Evolutionary conservation across 2,113 vertebrate species (phyloP), one percentile per base, ranked within the genome.

Genomic region (Corapipo altera): DNA sequence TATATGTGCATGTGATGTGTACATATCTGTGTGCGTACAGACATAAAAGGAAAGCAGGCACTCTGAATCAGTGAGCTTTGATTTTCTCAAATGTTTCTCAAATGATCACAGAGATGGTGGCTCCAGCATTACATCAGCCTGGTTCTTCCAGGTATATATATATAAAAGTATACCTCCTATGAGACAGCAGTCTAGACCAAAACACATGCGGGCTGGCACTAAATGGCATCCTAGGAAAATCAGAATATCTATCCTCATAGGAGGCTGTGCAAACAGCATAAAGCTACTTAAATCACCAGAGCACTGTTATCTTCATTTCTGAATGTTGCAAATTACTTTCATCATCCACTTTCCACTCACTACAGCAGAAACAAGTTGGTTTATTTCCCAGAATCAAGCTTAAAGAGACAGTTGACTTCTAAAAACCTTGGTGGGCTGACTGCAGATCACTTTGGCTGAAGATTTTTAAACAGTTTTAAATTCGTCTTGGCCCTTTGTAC

Each of bases 351-450:
- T 89, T 91, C 54, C 80, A 77, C 70, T 92, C 59, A 49, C 35
- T 58, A 32, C 32, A 66, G 69, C 24, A 84, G 52, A 73, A 89
- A 69, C 19, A 77, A 62, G 11, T 54, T 79, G 44, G 72, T 71
- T 74, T 66, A 64, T 72, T 88, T 90, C 67, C 72, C 75, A 71
- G 21, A 88, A 28, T 26, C 82, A 83, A 92, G 43, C 91, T 77
- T 90, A 73, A 89, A 64, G 52, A 72, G 58, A 79, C 26, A 76
- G 37, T 32, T 73, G 37, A 43, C 18, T 73, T 71, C 32, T 85
- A 61, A 94, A 88, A 92, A 20, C 51, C n/a, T 83, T 80, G 88
- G 84, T 90, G 72, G 71, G 86, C 49, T 73, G 91, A 74, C n/a
- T 67, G 58, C 62, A 85, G 51, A 35, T 73, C 61, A 66, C 54